Evolutionary conservation across 1,140 invertebrate species (phyloP), one percentile per base, ranked within the genome.

Genomic region (Scaptomyza hsui): DNA sequence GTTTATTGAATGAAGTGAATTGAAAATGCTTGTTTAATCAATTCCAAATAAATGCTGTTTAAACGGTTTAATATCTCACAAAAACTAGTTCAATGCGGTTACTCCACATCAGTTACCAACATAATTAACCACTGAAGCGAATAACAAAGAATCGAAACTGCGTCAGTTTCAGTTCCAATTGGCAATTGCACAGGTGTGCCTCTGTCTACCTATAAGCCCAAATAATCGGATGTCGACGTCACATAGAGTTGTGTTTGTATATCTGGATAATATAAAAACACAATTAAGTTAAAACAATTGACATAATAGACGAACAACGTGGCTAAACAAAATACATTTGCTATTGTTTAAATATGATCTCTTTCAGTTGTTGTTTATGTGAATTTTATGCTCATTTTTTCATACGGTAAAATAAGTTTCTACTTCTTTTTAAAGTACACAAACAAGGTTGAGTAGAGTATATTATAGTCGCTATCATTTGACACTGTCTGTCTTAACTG

Each of bases 141-240:
- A 29, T 29, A 29, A 37, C 32, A 4, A 37, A 37, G 12, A 9
- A 29, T 64, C 39, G 57, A 41, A 76, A 77, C 75, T 72, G 75
- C 75, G 75, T 85, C 79, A 83, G 62, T 79, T 68, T 56, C 52
- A 63, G 56, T 57, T 48, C 32, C 59, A 64, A 63, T 47, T 75
- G 72, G 21, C 71, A 68, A 86, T 86, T 80, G 81, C 63, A 85
- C 80, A 85, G 81, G 81, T 85, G 81, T 85, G 73, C 65, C 76
- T 52, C 47, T 45, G 26, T 48, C 47, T 42, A 26, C 18, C 15
- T 41, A 51, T n/a, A 64, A 45, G 18, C 47, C 29, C 32, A 4
- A 42, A 39, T 26, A 19, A 19, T 39, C 48, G 49, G 59, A 48
- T 71, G 49, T 41, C 67, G 29, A 49, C 68, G 45, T 65, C 68